Conservation (phyloP, 2,797 vertebrate species). For the Avahi laniger region DNA sequence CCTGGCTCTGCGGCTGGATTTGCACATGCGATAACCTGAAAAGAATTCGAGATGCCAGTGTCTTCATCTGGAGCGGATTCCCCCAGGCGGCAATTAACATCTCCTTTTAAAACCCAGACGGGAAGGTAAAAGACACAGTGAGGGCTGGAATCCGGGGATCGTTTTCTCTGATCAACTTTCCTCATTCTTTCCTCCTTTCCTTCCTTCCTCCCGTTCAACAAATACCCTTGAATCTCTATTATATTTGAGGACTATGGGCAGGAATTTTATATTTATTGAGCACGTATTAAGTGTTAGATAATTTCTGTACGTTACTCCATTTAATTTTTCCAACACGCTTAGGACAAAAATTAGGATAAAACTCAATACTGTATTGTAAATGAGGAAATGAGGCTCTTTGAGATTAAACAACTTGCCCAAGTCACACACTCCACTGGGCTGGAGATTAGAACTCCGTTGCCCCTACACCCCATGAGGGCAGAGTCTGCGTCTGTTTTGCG, state of each 20-base stretch:
- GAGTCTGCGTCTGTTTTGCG: not conserved
- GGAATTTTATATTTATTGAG: not conserved
- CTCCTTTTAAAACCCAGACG: not conserved
- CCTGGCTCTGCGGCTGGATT: not conserved
- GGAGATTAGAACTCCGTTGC: not conserved
- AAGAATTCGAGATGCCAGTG: not conserved
- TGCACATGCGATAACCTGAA: not conserved
- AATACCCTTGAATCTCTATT: not conserved
- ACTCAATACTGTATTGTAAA: not conserved
- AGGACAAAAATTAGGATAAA: conserved; percentile 25
- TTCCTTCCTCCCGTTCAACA: not conserved
- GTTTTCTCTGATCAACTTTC: not conserved
- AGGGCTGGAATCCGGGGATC: not conserved
- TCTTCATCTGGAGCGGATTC: not conserved
- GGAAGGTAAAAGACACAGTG: not conserved
- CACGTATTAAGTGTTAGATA: not conserved
- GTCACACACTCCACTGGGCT: not conserved
- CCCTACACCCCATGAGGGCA: too few species aligned
- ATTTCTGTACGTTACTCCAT: not conserved
- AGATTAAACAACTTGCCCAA: not conserved
- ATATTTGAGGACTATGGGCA: not conserved
- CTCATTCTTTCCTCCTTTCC: not conserved
- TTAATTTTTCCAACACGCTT: not conserved
- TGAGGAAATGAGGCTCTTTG: not conserved
- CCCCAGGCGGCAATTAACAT: not conserved